phyloP scores from a whole-genome alignment of 2,797 vertebrate species.

The Eidolon dupreanum region DNA sequence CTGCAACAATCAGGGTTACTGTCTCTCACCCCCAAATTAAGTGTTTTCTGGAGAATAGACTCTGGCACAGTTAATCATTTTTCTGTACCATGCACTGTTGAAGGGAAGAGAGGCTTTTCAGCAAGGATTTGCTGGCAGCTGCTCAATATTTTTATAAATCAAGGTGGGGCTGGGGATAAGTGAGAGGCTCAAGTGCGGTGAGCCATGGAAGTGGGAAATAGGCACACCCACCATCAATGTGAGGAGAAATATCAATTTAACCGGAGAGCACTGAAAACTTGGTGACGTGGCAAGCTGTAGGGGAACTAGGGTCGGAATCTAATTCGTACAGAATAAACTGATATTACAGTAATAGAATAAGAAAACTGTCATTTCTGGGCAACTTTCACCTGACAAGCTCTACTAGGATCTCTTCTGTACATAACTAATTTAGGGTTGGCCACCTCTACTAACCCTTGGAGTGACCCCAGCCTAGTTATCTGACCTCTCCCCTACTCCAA shows the following conservation, averaged over 20 bases:
- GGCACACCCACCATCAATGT: rapidly evolving
- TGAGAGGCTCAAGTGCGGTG: constrained; percentile 17
- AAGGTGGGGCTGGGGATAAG: not conserved
- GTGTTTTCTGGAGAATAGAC: constrained; percentile 73
- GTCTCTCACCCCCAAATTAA: constrained; percentile 75
- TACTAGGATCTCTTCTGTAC: not conserved
- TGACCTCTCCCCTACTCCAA: not conserved
- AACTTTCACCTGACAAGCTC: not conserved
- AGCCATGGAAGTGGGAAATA: constrained; percentile 34
- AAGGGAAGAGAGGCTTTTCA: constrained; percentile 68
- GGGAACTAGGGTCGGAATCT: not conserved
- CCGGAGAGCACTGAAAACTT: not conserved
- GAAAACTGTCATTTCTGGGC: constrained; percentile 53
- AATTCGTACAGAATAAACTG: not conserved
- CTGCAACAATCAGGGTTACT: constrained; percentile 74
- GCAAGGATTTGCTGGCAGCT: constrained; percentile 57
- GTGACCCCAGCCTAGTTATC: not conserved
- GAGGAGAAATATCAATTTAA: not conserved
- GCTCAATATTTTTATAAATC: constrained; percentile 62
- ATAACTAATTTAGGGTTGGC: not conserved
- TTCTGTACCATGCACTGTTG: constrained; percentile 57
- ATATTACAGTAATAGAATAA: not conserved
- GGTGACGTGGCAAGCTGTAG: not conserved
- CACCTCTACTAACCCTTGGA: not conserved
- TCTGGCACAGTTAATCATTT: constrained; percentile 66